Evolutionary conservation across 2,113 vertebrate species (phyloP).

Genomic region (Takifugu flavidus): DNA sequence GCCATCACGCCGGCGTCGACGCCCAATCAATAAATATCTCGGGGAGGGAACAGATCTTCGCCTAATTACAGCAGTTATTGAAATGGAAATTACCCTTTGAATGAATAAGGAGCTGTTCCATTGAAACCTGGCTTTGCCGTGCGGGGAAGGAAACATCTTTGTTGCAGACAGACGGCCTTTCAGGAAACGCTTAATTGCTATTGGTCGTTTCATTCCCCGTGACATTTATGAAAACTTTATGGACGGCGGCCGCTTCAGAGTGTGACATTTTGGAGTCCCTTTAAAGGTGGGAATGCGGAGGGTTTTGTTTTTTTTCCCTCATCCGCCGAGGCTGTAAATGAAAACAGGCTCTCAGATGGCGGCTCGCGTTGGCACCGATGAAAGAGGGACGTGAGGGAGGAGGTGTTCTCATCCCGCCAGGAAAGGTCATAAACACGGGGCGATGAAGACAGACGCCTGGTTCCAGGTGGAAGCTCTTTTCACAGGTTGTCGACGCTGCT

Average conservation of each 20-base stretch:
- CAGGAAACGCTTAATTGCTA: constrained; percentile 51
- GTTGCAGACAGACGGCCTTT: constrained; percentile 38
- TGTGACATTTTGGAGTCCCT: constrained; percentile 73
- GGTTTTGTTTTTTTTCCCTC: constrained; percentile 12
- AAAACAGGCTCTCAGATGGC: constrained; percentile 46
- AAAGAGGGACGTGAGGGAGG: constrained; percentile 55
- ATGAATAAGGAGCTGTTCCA: not conserved
- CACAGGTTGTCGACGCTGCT: constrained; percentile 21
- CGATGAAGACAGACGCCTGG: constrained; percentile 36
- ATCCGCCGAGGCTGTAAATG: constrained; percentile 61
- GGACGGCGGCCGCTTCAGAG: constrained; percentile 45
- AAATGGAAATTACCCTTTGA: constrained; percentile 7
- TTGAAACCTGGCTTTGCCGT: not conserved
- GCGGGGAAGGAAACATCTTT: constrained; percentile 8
- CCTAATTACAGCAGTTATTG: not conserved
- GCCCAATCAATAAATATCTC: not conserved
- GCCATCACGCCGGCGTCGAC: not conserved
- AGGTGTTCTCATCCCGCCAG: constrained; percentile 58
- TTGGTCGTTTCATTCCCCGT: constrained; percentile 36
- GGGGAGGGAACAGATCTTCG: not conserved
- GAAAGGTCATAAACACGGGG: constrained; percentile 73
- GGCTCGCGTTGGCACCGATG: constrained; percentile 59
- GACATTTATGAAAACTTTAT: constrained; percentile 75
- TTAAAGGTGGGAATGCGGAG: constrained; percentile 57
- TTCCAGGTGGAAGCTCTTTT: constrained; percentile 5